These are phyloP conservation scores for Cotesia vestalis DNA, from an alignment of 1,140 invertebrate genomes.

Conservation along the genomic window DNA sequence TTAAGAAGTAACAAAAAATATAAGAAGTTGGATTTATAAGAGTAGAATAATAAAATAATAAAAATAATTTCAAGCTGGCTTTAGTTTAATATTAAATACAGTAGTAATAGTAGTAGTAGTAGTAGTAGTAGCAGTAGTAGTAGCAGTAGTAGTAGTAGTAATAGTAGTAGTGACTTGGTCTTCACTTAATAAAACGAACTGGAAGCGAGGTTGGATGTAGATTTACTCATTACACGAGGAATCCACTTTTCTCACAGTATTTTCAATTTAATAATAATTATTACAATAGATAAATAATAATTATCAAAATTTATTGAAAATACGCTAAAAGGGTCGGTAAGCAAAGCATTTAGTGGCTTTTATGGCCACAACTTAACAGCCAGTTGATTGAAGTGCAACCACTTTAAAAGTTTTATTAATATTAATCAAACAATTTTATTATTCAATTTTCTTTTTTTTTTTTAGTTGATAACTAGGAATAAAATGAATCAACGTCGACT, in stretches of 20 bases:
- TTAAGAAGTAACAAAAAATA: not conserved
- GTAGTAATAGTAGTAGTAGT: too few relatives aligned
- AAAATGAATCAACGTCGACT: conserved; percentile 16
- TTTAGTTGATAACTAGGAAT: not conserved
- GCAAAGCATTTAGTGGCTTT: conserved; percentile 53
- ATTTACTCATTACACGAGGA: conserved; percentile 35
- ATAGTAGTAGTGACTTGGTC: conserved; percentile 50
- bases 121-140: too few relatives aligned
- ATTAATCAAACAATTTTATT: not conserved
- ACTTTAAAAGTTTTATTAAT: conserved; percentile 24
- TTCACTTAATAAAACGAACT: conserved; percentile 60
- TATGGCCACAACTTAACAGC: conserved; percentile 50
- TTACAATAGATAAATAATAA: conserved; percentile 5
- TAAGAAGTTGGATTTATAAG: conserved; percentile 7
- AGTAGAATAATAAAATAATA: conserved; percentile 17
- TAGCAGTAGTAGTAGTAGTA: not conserved
- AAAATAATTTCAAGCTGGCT: conserved; percentile 21
- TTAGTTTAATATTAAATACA: conserved; percentile 17
- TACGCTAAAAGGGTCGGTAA: conserved; percentile 47
- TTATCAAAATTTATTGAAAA: conserved; percentile 42
- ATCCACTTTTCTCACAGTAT: conserved; percentile 26
- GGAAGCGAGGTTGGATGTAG: conserved; percentile 60
- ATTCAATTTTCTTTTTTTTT: not conserved
- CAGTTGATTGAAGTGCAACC: conserved; percentile 47
- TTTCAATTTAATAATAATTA: conserved; percentile 43